Conservation (phyloP, 2,888 invertebrate species). For the Hyposoter dolosus region DNA sequence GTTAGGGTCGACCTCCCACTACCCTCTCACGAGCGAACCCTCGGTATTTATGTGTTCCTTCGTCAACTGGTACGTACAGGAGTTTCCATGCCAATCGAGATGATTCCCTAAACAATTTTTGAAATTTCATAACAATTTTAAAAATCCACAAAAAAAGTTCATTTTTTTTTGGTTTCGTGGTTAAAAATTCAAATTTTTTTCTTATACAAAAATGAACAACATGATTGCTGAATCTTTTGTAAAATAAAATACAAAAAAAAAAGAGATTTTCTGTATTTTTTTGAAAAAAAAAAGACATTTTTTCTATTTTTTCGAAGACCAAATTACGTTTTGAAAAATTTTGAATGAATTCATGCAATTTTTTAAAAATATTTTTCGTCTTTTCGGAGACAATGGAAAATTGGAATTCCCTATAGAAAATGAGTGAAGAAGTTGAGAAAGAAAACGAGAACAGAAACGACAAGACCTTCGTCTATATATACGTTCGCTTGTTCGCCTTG, state of each 20-base stretch:
- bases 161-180: neutral
- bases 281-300: neutral
- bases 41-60: conserved; percentile 35
- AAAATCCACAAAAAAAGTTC: neutral
- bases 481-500: conserved; percentile 50
- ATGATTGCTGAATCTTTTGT: neutral
- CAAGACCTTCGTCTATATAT: neutral
- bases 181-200: neutral
- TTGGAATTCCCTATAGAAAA: conserved; percentile 5
- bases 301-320: neutral
- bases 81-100: neutral
- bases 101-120: neutral
- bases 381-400: too few relatives aligned
- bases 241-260: neutral
- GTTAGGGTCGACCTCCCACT: conserved; percentile 27
- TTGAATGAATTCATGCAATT: neutral
- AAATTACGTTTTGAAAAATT: neutral
- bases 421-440: neutral
- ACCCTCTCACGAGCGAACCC: conserved; percentile 17
- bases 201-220: neutral
- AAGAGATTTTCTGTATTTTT: neutral
- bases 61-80: neutral
- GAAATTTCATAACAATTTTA: neutral
- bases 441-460: conserved; percentile 43
- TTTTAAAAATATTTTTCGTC: neutral